A percentile compares a stretch with the other conserved stretches of the same genome.
These are phyloP conservation scores for Hyperoplus lanceolatus DNA, from an alignment of 2,797 vertebrate species.

Conservation along the genomic window DNA sequence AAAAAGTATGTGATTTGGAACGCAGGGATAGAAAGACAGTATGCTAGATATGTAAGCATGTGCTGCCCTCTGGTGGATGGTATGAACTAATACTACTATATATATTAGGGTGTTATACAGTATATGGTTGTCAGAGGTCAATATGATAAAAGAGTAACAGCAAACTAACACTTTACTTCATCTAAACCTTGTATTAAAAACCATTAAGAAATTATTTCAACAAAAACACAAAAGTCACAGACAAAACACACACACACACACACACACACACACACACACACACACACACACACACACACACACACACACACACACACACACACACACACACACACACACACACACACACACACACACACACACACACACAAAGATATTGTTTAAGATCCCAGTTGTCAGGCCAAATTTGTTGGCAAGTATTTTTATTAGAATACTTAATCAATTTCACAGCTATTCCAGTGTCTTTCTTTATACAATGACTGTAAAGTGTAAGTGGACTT, in stretches of 20 bases:
- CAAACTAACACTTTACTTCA: background rate
- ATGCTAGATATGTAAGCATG: background rate
- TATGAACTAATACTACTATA: background rate
- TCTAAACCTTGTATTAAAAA: constrained; percentile 13
- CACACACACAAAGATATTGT: too few relatives aligned
- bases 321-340: too few relatives aligned
- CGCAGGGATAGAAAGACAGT: background rate
- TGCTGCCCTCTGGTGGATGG: constrained; percentile 68
- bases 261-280: too few relatives aligned
- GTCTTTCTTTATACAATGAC: background rate
- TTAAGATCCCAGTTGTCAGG: too few relatives aligned
- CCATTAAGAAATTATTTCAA: background rate
- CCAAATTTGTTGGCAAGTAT: background rate
- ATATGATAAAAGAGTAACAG: background rate
- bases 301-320: too few relatives aligned
- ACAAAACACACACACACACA: too few relatives aligned
- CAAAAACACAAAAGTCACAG: too few relatives aligned
- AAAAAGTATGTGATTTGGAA: too few relatives aligned
- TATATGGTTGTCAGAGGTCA: background rate
- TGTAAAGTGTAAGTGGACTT: background rate
- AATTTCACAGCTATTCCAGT: constrained; percentile 16
- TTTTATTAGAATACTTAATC: constrained; percentile 8
- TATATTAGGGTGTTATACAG: background rate
- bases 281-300: too few relatives aligned
- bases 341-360: too few relatives aligned